Evolutionary conservation across 2,797 vertebrate species (phyloP).

Genomic region (Diplodus puntazzo): DNA sequence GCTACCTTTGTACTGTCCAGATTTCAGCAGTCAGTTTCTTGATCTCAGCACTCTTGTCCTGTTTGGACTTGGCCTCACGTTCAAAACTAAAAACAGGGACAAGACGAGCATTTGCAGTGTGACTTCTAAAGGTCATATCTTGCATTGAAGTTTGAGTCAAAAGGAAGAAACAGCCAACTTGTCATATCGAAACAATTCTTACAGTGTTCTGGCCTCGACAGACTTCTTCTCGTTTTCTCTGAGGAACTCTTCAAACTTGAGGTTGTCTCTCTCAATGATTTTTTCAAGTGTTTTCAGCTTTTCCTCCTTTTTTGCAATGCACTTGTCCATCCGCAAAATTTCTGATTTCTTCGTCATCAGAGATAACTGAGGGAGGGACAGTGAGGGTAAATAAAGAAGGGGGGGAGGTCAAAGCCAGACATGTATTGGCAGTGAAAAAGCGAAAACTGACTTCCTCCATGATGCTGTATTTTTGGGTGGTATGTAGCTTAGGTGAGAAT

Average conservation of each 20-base stretch:
- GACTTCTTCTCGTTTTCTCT: constrained; percentile 89
- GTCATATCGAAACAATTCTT: constrained; percentile 48
- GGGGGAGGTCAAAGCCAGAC: not conserved
- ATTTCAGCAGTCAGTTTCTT: constrained; percentile 87
- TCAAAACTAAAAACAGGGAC: constrained; percentile 84
- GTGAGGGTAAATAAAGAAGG: not conserved
- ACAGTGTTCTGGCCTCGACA: constrained; percentile 89
- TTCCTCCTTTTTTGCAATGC: constrained; percentile 81
- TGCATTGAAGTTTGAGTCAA: not conserved
- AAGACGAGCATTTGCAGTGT: not conserved
- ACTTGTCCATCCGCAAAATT: constrained; percentile 86
- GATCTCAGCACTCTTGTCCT: constrained; percentile 87
- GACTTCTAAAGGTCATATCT: not conserved
- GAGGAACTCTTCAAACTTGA: constrained; percentile 88
- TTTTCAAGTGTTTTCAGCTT: constrained; percentile 85
- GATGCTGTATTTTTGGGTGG: not conserved
- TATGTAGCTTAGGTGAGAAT: not conserved
- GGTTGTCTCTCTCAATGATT: constrained; percentile 85
- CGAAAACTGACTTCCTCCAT: not conserved
- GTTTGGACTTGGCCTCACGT: constrained; percentile 87
- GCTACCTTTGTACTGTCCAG: constrained; percentile 87
- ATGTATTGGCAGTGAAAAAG: too few species aligned
- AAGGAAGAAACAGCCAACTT: not conserved
- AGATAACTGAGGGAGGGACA: constrained; percentile 78
- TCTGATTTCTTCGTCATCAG: constrained; percentile 86